phyloP scores from a whole-genome alignment of 2,888 invertebrate genomes.

The Imbricaverruca yamaguchii region DNA sequence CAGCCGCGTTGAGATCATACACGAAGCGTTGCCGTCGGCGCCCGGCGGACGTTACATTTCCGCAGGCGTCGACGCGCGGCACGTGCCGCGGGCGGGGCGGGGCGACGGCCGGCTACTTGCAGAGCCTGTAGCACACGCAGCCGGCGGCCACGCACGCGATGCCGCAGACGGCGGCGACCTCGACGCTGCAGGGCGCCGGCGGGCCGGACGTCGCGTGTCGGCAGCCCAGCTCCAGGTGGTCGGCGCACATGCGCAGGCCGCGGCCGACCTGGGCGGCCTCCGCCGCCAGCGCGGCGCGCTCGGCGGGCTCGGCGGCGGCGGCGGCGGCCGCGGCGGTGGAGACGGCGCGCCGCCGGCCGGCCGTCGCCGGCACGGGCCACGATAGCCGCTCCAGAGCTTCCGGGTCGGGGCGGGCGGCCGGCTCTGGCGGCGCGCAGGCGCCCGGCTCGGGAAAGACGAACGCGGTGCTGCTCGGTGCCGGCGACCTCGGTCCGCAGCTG shows the following conservation, averaged over 20 bases:
- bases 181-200: not conserved
- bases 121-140: constrained; percentile 18
- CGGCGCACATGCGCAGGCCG: not conserved
- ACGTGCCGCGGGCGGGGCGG: too few relatives aligned
- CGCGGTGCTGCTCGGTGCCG: not conserved
- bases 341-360: not conserved
- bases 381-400: not conserved
- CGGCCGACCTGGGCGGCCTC: not conserved
- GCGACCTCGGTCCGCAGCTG: not conserved
- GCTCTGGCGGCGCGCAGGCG: not conserved
- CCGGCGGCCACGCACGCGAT: constrained; percentile 3
- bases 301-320: not conserved
- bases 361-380: not conserved
- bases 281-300: not conserved
- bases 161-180: not conserved
- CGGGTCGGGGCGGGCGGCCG: not conserved
- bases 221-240: not conserved
- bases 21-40: too few relatives aligned
- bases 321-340: not conserved
- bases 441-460: not conserved
- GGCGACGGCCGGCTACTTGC: not conserved
- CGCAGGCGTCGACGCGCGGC: too few relatives aligned
- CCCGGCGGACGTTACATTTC: too few relatives aligned
- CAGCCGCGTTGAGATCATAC: not conserved
- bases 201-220: not conserved